Percentiles rank a stretch among this genome's conserved stretches.
These are phyloP conservation scores for Axis porcinus DNA, from an alignment of 2,113 vertebrate genomes.

Conservation along the genomic window DNA sequence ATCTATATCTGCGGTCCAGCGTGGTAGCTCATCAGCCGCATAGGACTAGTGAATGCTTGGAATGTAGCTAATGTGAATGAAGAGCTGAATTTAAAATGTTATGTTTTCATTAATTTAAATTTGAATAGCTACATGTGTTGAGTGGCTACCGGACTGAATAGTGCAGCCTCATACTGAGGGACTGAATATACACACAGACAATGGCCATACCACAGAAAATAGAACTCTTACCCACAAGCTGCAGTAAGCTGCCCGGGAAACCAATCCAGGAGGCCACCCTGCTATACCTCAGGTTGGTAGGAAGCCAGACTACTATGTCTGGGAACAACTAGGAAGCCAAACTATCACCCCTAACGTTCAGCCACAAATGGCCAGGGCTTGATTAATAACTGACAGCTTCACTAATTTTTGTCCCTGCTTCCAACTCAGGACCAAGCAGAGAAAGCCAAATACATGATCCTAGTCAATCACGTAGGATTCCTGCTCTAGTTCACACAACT, in stretches of 20 bases:
- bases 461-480: neutral
- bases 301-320: neutral
- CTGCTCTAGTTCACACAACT: neutral
- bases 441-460: neutral
- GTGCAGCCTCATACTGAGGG: neutral
- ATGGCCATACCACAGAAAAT: neutral
- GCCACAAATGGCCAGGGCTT: neutral
- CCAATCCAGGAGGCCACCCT: neutral
- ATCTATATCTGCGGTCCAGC: neutral
- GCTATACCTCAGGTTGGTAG: neutral
- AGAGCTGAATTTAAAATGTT: neutral
- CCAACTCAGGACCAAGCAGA: neutral
- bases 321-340: neutral
- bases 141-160: neutral
- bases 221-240: neutral
- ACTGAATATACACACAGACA: neutral
- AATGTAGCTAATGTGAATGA: neutral
- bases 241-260: neutral
- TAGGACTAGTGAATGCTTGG: neutral
- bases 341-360: neutral
- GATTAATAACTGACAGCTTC: neutral
- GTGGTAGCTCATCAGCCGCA: neutral
- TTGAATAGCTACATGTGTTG: neutral
- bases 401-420: neutral
- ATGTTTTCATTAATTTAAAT: neutral